Conservation (phyloP, 2,888 invertebrate genomes). For the Lordiphosa andalusiaca region DNA sequence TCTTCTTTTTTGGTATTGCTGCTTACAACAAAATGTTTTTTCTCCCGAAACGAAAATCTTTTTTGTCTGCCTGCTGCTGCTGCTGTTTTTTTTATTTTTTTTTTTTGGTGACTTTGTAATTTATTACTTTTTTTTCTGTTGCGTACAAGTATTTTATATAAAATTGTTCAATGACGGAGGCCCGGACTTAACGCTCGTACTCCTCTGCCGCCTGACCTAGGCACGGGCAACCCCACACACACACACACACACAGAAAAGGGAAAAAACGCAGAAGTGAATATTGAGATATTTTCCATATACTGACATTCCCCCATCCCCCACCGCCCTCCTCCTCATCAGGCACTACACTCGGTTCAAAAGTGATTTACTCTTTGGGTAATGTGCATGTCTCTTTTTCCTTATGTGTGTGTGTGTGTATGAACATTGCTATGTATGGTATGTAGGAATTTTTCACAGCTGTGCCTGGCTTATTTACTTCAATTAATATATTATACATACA, state of each 20-base stretch:
- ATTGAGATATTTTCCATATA: slow-evolving; percentile 53
- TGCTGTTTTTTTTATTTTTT: too few relatives aligned
- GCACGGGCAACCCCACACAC: slow-evolving; percentile 17
- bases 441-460: not conserved
- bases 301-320: slow-evolving; percentile 23
- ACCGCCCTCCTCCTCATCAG: slow-evolving; percentile 5
- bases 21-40: too few relatives aligned
- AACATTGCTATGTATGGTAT: not conserved
- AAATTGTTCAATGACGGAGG: slow-evolving; percentile 47
- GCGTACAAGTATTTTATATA: slow-evolving; percentile 38
- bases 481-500: not conserved
- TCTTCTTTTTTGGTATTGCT: not conserved
- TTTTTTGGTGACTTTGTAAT: slow-evolving; percentile 49
- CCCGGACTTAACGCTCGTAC: slow-evolving; percentile 20
- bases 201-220: slow-evolving; percentile 7
- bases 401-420: slow-evolving; percentile 1
- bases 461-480: not conserved
- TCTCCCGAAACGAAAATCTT: slow-evolving; percentile 10
- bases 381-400: slow-evolving; percentile 32
- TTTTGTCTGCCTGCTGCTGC: slow-evolving; percentile 14
- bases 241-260: slow-evolving; percentile 8
- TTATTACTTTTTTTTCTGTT: slow-evolving; percentile 51
- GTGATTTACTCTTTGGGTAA: slow-evolving; percentile 59
- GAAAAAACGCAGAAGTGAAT: slow-evolving; percentile 42
- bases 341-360: slow-evolving; percentile 25